Evolutionary conservation across 2,113 vertebrate genomes (phyloP), one percentile per base, ranked within the genome.

Genomic region (Stomatorhinus ivindoensis): DNA sequence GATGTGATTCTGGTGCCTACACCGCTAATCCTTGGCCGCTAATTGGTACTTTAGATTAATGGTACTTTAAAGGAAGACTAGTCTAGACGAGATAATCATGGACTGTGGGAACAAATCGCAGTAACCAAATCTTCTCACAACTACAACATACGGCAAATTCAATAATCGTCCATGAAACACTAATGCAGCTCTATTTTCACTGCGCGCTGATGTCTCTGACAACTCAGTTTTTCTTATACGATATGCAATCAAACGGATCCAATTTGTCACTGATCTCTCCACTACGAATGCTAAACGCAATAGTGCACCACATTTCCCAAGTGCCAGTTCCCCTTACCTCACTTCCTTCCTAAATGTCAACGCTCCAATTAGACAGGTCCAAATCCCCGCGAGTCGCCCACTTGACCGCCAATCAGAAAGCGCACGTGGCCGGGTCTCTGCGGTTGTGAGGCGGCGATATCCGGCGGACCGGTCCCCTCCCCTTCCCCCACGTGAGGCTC

Each of bases 401-500:
- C 80, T 31, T 39, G 31, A 11, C 31, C 17, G 27, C 88, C 88
- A 88, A 88, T 88, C 58, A 51, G 8, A 88, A 39, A 73, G 13
- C 69, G 15, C 27, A 17, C 47, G 39, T 31, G 13, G 31, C 1
- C 5, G 11, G 84, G 21, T 8, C 4, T 15, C 24, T 51, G 42
- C 39, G 61, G 83, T 89, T 86, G 39, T 47, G 42, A 80, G 89
- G 89, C 87, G 50, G 65, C 39, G 83, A 87, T n/a, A 10, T 87
- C 55, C 46, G 39, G 48, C 61, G 86, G 47, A 87, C 42, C 13
- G 44, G 44, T n/a, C 7, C 7, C 84, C 42, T 39, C 44, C 89
- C n/a, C 55, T 69, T 76, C 87, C 87, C 87, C 87, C 90, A 90
- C 90, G 90, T 90, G 90, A 90, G 53, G 44, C 87, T 19, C 24